Percentiles rank a stretch among this genome's conserved stretches.
Conservation (phyloP, 2,888 invertebrate species). For the Perdita meconis region DNA sequence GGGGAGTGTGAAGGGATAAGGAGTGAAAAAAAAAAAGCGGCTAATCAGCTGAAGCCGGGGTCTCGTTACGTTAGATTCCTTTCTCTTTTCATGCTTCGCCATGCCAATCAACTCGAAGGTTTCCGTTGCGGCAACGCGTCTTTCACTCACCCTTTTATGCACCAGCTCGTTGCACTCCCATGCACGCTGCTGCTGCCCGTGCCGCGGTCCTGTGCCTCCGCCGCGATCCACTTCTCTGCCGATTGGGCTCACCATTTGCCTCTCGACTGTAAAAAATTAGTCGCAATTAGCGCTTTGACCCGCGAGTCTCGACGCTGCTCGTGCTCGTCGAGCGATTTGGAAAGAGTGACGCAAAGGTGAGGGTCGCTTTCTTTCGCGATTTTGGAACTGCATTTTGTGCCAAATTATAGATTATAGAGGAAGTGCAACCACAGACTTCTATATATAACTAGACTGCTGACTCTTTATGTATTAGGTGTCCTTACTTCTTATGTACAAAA, state of each 20-base stretch:
- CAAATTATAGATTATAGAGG: no score
- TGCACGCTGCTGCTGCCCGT: slow-evolving; percentile 67
- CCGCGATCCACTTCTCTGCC: slow-evolving; percentile 76
- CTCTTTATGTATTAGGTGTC: no score
- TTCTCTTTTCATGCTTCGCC: slow-evolving; percentile 68
- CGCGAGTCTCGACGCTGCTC: no score
- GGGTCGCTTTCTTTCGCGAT: no score
- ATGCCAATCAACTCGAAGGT: slow-evolving; percentile 70
- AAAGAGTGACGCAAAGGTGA: no score
- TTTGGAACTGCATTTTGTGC: no score
- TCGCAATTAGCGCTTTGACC: no score
- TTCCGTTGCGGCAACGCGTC: slow-evolving; percentile 37
- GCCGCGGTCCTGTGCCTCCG: slow-evolving; percentile 59
- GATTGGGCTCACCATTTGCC: slow-evolving; percentile 74
- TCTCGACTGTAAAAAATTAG: slow-evolving; percentile 67
- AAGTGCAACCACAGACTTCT: no score
- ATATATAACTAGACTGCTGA: no score
- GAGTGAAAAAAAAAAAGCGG: slow-evolving; percentile 37
- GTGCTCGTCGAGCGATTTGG: no score
- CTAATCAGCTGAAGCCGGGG: slow-evolving; percentile 61
- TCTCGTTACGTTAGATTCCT: slow-evolving; percentile 56
- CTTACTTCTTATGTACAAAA: no score
- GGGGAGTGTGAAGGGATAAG: neutral
- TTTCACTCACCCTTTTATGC: slow-evolving; percentile 80
- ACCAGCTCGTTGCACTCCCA: slow-evolving; percentile 75